Conservation (phyloP, 2,113 vertebrate species). For the Lichenostomus cassidix region DNA sequence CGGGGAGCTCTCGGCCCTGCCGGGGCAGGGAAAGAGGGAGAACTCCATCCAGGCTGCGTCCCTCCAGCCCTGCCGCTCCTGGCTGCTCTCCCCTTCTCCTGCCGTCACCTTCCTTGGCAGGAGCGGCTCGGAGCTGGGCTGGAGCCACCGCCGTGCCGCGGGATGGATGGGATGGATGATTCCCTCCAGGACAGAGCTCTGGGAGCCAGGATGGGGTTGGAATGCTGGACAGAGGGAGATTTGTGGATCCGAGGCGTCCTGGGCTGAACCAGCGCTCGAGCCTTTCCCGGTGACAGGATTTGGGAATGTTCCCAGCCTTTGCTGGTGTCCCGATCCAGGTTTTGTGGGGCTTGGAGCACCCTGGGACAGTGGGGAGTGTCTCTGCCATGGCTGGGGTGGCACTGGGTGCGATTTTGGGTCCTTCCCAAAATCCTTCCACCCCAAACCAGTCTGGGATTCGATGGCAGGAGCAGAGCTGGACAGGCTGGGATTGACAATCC, state of each 20-base stretch:
- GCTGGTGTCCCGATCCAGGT: not conserved
- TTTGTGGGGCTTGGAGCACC: not conserved
- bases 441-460: accelerated
- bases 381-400: not conserved
- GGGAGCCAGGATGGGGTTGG: not conserved
- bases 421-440: no score
- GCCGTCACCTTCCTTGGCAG: not conserved
- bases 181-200: not conserved
- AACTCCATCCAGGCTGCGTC: not conserved
- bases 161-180: not conserved
- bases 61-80: not conserved
- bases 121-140: not conserved
- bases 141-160: not conserved
- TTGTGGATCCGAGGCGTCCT: not conserved
- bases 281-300: not conserved
- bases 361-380: accelerated
- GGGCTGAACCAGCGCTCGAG: not conserved
- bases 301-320: accelerated
- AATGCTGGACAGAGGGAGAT: not conserved
- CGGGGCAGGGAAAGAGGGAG: not conserved
- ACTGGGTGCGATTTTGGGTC: accelerated
- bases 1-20: not conserved
- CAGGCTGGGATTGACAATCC: not conserved
- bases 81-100: not conserved
- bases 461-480: not conserved